Percentiles rank a stretch among this genome's conserved stretches.
These are phyloP conservation scores for Beaufortia kweichowensis DNA, from an alignment of 2,113 vertebrate genomes.

Conservation along the genomic window DNA sequence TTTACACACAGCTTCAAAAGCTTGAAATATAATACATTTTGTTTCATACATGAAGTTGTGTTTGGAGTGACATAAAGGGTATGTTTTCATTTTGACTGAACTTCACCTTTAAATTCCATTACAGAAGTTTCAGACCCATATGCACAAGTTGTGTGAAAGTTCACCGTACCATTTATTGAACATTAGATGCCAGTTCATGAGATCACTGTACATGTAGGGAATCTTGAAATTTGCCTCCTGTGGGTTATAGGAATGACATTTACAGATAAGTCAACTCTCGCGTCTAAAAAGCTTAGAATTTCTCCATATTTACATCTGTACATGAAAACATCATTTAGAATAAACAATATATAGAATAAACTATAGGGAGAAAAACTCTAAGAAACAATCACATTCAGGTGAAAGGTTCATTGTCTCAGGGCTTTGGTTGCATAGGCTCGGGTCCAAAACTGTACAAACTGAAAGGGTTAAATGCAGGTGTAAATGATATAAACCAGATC, in stretches of 20 bases:
- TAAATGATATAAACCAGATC: background rate
- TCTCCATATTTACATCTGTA: slow-evolving; percentile 40
- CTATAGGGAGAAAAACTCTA: background rate
- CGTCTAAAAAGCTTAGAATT: slow-evolving; percentile 6
- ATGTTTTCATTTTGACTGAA: too few relatives aligned
- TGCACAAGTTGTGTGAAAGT: background rate
- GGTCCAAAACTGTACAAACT: background rate
- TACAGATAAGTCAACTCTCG: background rate
- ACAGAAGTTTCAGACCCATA: too few relatives aligned
- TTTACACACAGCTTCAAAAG: too few relatives aligned
- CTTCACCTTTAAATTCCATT: too few relatives aligned
- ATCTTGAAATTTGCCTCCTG: background rate
- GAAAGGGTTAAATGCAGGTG: background rate
- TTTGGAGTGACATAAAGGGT: too few relatives aligned
- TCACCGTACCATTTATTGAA: slow-evolving; percentile 35
- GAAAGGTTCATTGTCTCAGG: background rate
- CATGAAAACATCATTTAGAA: background rate
- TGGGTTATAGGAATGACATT: slow-evolving; percentile 4
- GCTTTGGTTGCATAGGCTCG: slow-evolving; percentile 36
- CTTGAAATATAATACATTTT: too few relatives aligned
- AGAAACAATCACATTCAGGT: slow-evolving; percentile 17
- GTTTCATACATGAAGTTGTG: too few relatives aligned
- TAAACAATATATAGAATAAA: background rate
- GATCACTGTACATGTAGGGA: background rate
- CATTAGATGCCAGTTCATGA: slow-evolving; percentile 16